A percentile compares a stretch with the other conserved stretches of the same genome.
These are phyloP conservation scores for Megaceryle maxima DNA, from an alignment of 2,113 vertebrate genomes.

Conservation along the genomic window DNA sequence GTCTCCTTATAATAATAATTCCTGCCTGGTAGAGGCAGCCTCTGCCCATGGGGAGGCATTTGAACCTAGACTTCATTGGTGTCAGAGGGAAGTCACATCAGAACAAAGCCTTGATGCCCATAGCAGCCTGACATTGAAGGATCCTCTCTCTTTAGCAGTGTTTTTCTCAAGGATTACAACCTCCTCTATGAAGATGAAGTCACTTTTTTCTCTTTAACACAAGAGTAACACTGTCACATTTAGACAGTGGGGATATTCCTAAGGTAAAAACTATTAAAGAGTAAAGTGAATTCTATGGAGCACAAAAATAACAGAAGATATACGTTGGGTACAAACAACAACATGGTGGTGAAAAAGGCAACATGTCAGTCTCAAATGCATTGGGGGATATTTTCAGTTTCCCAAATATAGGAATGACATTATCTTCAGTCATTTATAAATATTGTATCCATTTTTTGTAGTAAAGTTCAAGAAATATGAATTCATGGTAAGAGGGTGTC, in stretches of 20 bases:
- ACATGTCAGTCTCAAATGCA: background rate
- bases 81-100: rapidly evolving
- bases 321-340: background rate
- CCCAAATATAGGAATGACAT: background rate
- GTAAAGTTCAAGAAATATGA: background rate
- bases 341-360: background rate
- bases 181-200: background rate
- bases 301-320: background rate
- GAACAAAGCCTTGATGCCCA: background rate
- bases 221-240: background rate
- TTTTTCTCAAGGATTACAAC: background rate
- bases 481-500: background rate
- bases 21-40: background rate
- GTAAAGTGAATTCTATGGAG: background rate
- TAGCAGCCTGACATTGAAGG: background rate
- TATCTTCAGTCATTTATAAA: background rate
- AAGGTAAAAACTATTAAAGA: background rate
- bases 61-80: background rate
- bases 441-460: background rate
- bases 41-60: background rate
- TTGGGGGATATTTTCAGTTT: background rate
- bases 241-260: background rate
- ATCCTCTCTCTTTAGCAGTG: background rate
- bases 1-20: constrained; percentile 39
- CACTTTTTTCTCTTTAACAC: rapidly evolving